Base-by-base conservation (phyloP, 2,888 invertebrate genomes). In the Chrysolina haemoptera region DNA sequence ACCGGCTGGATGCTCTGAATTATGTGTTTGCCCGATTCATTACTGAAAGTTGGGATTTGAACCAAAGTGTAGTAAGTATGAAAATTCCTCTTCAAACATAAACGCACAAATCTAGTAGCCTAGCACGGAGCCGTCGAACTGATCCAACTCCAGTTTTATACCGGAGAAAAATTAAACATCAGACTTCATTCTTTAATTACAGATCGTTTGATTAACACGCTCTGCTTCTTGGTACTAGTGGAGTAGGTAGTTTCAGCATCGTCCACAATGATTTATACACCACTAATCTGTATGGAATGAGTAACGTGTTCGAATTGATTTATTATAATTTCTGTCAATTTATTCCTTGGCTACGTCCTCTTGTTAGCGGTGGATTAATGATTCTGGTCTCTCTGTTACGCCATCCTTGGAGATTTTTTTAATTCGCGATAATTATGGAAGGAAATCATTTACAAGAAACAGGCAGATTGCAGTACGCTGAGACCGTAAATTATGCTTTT, bases 311-410 rank as follows among this genome's bases (percentile, higher is more conserved):
- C 35, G 59, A 35, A 27, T 59, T 59, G 59, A 27, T 59, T 59
- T 59, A 59, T 59, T 59, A 59, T 59, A 59, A 59, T 59, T 59
- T 35, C 59, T 59, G 59, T 59, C 59, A 59, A 59, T 59, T 59
- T 59, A 59, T 59, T 59, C n/a, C 27, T 59, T 59, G 59, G 0
- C 9, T 59, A 14, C 35, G 59, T n/a, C 5, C 35, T n/a, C n/a
- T 59, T 27, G 27, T 35, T 59, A 59, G 35, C 35, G 10, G 27
- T 27, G n/a, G n/a, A 59, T 59, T 59, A n/a, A 59, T 59, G 59
- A 59, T 27, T 59, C 59, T 18, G 59, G 59, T 59, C 35, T 59
- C 35, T 59, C n/a, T 14, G n/a, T 27, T 59, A 27, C 27, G n/a
- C 16, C 46, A 14, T 27, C 14, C 22, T 27, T 27, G 1, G n/a